A percentile compares a stretch with the other conserved stretches of the same genome.
phyloP scores from a whole-genome alignment of 2,888 invertebrate species.

The Fragum sueziense region DNA sequence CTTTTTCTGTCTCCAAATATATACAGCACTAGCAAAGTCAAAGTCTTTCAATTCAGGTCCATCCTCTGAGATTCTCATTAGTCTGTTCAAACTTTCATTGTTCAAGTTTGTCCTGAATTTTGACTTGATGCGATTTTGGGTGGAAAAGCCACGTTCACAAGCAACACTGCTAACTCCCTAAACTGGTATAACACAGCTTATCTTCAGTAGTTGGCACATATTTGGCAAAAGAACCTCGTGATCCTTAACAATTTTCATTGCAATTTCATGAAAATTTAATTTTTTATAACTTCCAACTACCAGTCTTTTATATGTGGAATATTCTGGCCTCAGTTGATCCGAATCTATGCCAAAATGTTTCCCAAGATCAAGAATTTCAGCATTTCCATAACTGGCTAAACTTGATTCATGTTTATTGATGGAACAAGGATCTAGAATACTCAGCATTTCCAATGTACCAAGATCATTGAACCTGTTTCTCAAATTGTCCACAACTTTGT shows the following conservation, averaged over 20 bases:
- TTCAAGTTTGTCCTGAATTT: slow-evolving; percentile 33
- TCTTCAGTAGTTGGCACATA: slow-evolving; percentile 28
- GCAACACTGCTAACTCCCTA: slow-evolving; percentile 31
- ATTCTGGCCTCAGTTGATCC: slow-evolving; percentile 20
- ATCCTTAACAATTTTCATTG: neutral
- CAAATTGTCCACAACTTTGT: slow-evolving; percentile 16
- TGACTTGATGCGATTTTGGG: slow-evolving; percentile 39
- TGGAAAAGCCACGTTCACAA: slow-evolving; percentile 47
- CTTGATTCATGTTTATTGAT: neutral
- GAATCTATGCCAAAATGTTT: too few species aligned
- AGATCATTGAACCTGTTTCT: slow-evolving; percentile 29
- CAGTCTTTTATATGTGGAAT: slow-evolving; percentile 13
- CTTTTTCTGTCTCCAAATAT: too few species aligned
- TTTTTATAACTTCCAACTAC: slow-evolving; percentile 18
- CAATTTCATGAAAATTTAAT: neutral
- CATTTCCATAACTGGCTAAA: slow-evolving; percentile 1
- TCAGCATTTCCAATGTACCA: slow-evolving; percentile 2
- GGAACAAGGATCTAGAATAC: slow-evolving; percentile 19
- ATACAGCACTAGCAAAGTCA: too few species aligned
- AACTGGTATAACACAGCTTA: slow-evolving; percentile 28
- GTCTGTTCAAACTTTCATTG: slow-evolving; percentile 23
- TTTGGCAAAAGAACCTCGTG: slow-evolving; percentile 36
- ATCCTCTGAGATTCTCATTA: slow-evolving; percentile 33
- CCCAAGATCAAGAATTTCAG: neutral
- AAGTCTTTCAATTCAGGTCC: too few species aligned